A percentile compares a stretch with the other conserved stretches of the same genome.
Evolutionary conservation across 2,888 invertebrate species (phyloP).

Genomic region (Mesoligia furuncula): DNA sequence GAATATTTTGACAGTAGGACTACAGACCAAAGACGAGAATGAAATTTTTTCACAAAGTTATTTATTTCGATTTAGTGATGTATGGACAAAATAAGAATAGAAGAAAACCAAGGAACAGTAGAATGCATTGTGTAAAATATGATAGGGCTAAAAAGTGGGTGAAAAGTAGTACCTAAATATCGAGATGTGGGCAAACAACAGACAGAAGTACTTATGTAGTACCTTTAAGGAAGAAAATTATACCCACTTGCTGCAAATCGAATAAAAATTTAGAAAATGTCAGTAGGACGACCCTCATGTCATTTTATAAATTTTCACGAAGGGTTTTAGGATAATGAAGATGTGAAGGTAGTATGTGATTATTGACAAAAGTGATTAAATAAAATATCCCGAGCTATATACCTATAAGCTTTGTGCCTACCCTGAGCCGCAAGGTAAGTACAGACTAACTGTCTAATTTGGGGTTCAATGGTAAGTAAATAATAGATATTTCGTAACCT

Average conservation of each 20-base stretch:
- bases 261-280: background rate
- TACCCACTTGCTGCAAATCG: too few relatives aligned
- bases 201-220: too few relatives aligned
- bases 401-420: too few relatives aligned
- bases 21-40: background rate
- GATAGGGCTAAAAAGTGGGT: background rate
- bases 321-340: background rate
- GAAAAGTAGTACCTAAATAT: background rate
- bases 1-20: background rate
- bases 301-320: background rate
- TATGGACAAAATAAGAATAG: background rate
- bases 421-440: too few relatives aligned
- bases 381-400: too few relatives aligned
- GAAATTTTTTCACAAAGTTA: background rate
- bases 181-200: background rate
- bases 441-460: too few relatives aligned
- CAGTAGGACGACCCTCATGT: too few relatives aligned
- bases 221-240: background rate
- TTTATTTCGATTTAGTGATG: background rate
- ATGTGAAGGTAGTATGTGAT: too few relatives aligned
- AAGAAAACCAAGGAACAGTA: background rate
- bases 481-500: too few relatives aligned
- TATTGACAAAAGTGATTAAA: background rate
- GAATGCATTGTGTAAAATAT: background rate
- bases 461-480: too few relatives aligned